Evolutionary conservation across 2,888 invertebrate species (phyloP), one percentile per base, ranked within the genome.

Genomic region (Nebria brevicollis): DNA sequence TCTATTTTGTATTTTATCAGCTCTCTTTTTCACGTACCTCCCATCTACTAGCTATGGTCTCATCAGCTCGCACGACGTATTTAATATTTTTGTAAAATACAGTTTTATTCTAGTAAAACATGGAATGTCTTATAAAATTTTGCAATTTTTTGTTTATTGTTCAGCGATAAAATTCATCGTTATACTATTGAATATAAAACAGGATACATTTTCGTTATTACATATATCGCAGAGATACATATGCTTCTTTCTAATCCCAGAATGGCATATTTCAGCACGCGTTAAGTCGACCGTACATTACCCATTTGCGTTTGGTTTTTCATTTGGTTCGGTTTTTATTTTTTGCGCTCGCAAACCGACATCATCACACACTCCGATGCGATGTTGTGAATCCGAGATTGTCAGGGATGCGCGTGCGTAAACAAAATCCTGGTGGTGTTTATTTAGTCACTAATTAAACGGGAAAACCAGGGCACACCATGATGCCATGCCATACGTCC

Each of bases 381-480:
- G n/a, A 11, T 41, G 15, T 6, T n/a, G 6, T 13, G 73, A 42
- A 34, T 13, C 11, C 73, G 73, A 68, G 68, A 68, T 20, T 25
- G 73, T 72, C 72, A 41, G 54, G 41, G 72, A 11, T 34, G 73
- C 75, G 66, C 75, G 70, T 43, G 68, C 70, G 79, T 75, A 79
- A 79, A 79, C 79, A 79, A 79, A 79, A 79, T 79, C 77, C 77
- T 54, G 54, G 11, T 54, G 11, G 25, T 77, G 77, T 77, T 77
- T 77, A 77, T 77, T 77, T 79, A 79, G 79, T 75, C 68, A 68
- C 79, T 79, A 79, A 75, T 75, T 79, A 79, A 79, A 79, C 79
- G 65, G 13, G 73, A 41, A 7, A 77, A 66, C 68, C 70, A 70
- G 70, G 70, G 70, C 70, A 70, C 70, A 25, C 26, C 70, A 70